Evolutionary conservation across 1,140 invertebrate species (phyloP), one percentile per base, ranked within the genome.

Genomic region (Papilio dardanus): DNA sequence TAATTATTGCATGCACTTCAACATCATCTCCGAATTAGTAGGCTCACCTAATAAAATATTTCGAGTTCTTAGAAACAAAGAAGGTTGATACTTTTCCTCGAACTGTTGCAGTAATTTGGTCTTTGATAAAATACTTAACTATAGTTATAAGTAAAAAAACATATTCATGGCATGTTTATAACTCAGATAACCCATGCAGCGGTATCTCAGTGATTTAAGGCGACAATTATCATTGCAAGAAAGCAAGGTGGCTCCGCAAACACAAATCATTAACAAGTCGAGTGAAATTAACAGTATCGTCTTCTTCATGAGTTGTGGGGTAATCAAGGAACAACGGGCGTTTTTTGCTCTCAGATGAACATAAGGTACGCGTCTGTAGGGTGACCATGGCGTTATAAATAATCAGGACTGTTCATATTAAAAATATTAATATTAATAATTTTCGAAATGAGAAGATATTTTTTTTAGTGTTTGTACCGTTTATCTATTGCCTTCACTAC

Each of bases 211-310:
- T 69, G 67, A 69, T 71, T 71, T 46, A 71, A 46, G 28, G 4
- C 10, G 28, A 50, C 37, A 71, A 71, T 71, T 71, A 71, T 46
- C 68, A 46, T 30, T 30, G 68, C 68, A 71, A 33, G 68, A 71
- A 50, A 73, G 71, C 50, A 58, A 54, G 71, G 28, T 73, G 30
- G 42, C 30, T 33, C n/a, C 28, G 50, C 71, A 58, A 28, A 73
- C 42, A 73, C 71, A 73, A 73, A 73, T 83, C 80, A 79, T 78
- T 75, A 74, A 82, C 78, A 77, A 75, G 82, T 86, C 83, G 82
- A 79, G 83, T 76, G 76, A 81, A 86, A 88, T 89, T 87, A 88
- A 88, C 85, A 87, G 84, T 86, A 88, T 82, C 79, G 80, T 82
- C 77, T 67, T 74, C 77, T 75, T 80, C 80, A 82, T 81, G 80